Base-by-base conservation (phyloP, 2,888 invertebrate genomes). In the Eustalomyia histrio region DNA sequence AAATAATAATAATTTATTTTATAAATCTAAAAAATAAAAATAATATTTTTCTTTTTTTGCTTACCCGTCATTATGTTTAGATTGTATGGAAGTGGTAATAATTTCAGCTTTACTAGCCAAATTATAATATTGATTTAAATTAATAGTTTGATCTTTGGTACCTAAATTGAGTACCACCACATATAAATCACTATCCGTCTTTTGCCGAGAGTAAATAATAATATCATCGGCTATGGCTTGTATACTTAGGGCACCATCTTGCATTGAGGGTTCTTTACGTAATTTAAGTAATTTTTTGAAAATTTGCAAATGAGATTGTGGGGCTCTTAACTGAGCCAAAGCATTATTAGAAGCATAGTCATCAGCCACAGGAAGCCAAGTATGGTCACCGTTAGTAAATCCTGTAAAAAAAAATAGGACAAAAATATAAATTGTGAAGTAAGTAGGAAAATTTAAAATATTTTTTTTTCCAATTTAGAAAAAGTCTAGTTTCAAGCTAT, bases 321-420 rank as follows among this genome's bases (percentile, higher is more conserved):
- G 89, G 0, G 87, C 87, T 0, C 85, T 85, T n/a, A 87, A 88
- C 87, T 95, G 93, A 6, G 88, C 88, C 76, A 91, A 90, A 0
- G 95, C 92, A 86, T 95, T 95, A 1, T 93, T 88, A 0, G 86
- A 88, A 78, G 89, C 90, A 85, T 93, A 95, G 53, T 94, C 93
- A 0, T 88, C 87, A 24, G 94, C 92, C 1, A 95, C 93, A 0
- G 95, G 95, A 7, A 95, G 87, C 95, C 95, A 95, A 0, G 95
- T 93, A 7, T 86, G 75, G 58, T 87, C 86, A 1, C 85, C 88
- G 12, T 85, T 84, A 1, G 90, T 88, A 47, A 89, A 91, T 29
- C 89, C 87, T 90, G 4, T 39, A 73, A 53, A 33, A 12, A 53
- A 24, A 2, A 47, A 14, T 12, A 72, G 24, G 5, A 65, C 21